Base-by-base conservation (phyloP, 1,140 invertebrate species). In the Nasonia longicornis region DNA sequence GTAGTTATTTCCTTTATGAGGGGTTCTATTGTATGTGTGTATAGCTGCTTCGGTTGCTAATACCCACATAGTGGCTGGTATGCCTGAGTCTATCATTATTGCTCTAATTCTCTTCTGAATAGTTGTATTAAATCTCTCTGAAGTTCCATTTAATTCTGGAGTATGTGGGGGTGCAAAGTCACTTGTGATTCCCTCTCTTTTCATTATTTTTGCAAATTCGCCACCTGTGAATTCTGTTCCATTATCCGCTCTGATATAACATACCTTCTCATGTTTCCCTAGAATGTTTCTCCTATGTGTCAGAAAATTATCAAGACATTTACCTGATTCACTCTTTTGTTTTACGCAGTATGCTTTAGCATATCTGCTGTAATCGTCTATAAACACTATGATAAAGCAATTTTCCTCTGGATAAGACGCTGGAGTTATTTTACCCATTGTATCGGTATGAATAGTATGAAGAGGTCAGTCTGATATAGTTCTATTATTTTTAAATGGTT, bases 391-490 rank as follows among this genome's bases (percentile, higher is more conserved):
- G n/a, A 82, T 76, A 64, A 75, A 84, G n/a, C 66, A 52, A 11
- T 63, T 79, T 1, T 71, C 66, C 16, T 52, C 73, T 14, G 79
- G 71, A 74, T 58, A 84, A 12, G 81, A 81, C 3, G 38, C 20
- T 29, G 70, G 66, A 63, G 66, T 64, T 16, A 85, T 75, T 72
- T 26, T 63, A 14, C 81, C 84, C 71, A 82, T 82, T 0, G 76
- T 74, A 42, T 85, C 83, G 29, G 69, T 79, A 16, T 84, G 84
- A 20, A 84, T 70, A 0, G 63, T 67, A 77, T 63, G 20, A 77
- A 48, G 3, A 64, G 75, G 77, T 58, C 58, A 63, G 42, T 38
- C 31, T 77, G 77, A 58, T 29, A 73, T 16, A 35, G n/a, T 69
- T 72, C 81, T 82, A 6, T 31, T 71, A 10, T 83, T 48, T 82